Evolutionary conservation across 1,140 invertebrate genomes (phyloP).

Genomic region (Drosophila baimaii): DNA sequence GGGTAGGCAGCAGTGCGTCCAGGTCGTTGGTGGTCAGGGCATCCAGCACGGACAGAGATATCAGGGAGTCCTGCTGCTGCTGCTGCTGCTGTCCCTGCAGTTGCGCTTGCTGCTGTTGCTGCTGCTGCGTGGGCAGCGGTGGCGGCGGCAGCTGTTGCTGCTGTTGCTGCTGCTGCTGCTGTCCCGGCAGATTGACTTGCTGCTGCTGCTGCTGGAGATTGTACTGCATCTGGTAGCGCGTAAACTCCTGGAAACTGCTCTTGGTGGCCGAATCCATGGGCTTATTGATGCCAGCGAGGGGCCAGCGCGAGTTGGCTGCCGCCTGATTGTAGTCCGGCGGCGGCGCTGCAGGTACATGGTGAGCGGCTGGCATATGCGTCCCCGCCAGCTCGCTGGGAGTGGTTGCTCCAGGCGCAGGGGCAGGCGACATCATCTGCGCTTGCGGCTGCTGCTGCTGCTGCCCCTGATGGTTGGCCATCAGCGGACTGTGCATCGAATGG

Average conservation of each 20-base stretch:
- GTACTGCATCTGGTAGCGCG: constrained; percentile 87
- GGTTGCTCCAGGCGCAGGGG: constrained; percentile 16
- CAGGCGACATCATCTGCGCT: constrained; percentile 73
- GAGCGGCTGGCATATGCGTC: constrained; percentile 53
- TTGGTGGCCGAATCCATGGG: constrained; percentile 87
- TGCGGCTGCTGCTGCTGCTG: constrained; percentile 74
- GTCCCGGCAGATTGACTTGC: constrained; percentile 58
- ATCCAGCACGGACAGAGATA: constrained; percentile 84
- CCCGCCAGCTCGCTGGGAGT: constrained; percentile 55
- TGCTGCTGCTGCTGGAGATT: constrained; percentile 85
- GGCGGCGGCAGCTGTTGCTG: constrained; percentile 12
- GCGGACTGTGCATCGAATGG: constrained; percentile 82
- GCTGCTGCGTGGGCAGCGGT: background rate
- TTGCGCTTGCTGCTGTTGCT: constrained; percentile 33
- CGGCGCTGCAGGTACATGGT: constrained; percentile 77
- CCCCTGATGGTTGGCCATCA: constrained; percentile 76
- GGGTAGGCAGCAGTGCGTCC: constrained; percentile 87
- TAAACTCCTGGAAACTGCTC: constrained; percentile 87
- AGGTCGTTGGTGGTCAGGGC: constrained; percentile 86
- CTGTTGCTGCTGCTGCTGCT: constrained; percentile 25
- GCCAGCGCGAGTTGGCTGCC: constrained; percentile 84
- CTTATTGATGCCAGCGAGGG: constrained; percentile 81
- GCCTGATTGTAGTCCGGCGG: constrained; percentile 85
- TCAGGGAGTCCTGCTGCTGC: constrained; percentile 64
- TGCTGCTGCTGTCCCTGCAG: constrained; percentile 36